Conservation (phyloP, 2,888 invertebrate species). For the Drosophila fulvimacula region DNA sequence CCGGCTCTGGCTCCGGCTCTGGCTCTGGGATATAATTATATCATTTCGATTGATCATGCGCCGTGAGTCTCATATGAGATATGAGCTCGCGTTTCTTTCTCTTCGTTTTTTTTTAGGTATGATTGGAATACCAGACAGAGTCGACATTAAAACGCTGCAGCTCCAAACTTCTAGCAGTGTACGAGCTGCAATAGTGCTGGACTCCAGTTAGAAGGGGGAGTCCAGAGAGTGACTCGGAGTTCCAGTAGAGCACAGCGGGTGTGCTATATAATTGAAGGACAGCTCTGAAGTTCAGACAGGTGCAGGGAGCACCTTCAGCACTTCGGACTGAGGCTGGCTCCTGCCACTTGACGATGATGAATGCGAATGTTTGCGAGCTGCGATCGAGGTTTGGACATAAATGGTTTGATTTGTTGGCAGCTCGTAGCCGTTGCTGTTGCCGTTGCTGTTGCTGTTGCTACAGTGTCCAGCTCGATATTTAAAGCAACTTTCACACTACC, state of each 20-base stretch:
- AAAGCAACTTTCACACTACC: slow-evolving; percentile 79
- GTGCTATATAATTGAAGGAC: slow-evolving; percentile 78
- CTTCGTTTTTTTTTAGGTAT: slow-evolving; percentile 44
- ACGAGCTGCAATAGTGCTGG: slow-evolving; percentile 15
- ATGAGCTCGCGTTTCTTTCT: slow-evolving; percentile 16
- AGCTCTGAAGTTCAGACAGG: slow-evolving; percentile 70
- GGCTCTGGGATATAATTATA: slow-evolving; percentile 70
- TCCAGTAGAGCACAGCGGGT: slow-evolving; percentile 71
- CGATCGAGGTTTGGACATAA: slow-evolving; percentile 66
- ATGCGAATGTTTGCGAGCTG: slow-evolving; percentile 64
- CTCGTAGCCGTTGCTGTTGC: slow-evolving; percentile 2
- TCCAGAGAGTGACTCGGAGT: neutral
- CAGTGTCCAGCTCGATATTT: slow-evolving; percentile 55
- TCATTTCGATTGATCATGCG: slow-evolving; percentile 81
- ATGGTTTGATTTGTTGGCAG: slow-evolving; percentile 79
- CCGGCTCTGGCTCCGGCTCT: slow-evolving; percentile 1
- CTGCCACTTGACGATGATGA: slow-evolving; percentile 73
- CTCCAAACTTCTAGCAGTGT: slow-evolving; percentile 52
- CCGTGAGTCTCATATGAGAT: slow-evolving; percentile 46
- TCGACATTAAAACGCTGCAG: slow-evolving; percentile 11
- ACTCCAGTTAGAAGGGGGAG: slow-evolving; percentile 61
- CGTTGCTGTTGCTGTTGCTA: slow-evolving; percentile 1
- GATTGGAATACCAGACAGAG: slow-evolving; percentile 50
- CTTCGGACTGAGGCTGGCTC: slow-evolving; percentile 11
- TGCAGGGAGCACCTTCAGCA: slow-evolving; percentile 49